These are phyloP conservation scores for Sciaenops ocellatus DNA, from an alignment of 2,797 vertebrate species.

Conservation along the genomic window DNA sequence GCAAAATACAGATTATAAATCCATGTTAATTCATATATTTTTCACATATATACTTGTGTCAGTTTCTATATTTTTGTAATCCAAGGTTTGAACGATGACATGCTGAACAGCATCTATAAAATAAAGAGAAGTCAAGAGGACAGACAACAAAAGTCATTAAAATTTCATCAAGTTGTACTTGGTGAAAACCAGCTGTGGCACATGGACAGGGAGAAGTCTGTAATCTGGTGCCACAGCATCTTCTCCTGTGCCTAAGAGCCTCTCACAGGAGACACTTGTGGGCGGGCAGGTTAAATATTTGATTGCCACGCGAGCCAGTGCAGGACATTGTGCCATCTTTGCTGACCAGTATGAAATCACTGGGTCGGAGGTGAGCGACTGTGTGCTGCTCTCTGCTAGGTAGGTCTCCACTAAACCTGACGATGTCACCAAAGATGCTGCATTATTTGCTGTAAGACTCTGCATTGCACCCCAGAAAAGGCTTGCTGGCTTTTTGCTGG, in stretches of 20 bases:
- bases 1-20: background rate
- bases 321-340: conserved; percentile 4
- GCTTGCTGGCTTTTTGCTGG: background rate
- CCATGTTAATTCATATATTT: background rate
- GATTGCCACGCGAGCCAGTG: conserved; percentile 11
- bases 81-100: background rate
- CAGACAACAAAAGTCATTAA: background rate
- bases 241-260: background rate
- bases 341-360: conserved; percentile 22
- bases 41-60: too few relatives aligned
- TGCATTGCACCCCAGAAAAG: conserved; percentile 19
- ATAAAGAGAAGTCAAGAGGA: background rate
- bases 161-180: conserved; percentile 5
- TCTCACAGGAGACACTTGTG: conserved; percentile 9
- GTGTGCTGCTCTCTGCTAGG: conserved; percentile 12
- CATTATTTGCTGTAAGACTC: background rate
- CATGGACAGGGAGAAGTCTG: background rate
- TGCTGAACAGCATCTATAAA: background rate
- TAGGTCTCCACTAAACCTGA: conserved; percentile 12
- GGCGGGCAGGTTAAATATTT: conserved; percentile 18
- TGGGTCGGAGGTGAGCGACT: conserved; percentile 6
- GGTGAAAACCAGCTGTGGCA: conserved; percentile 22
- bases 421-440: background rate
- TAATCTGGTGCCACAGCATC: background rate
- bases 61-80: background rate